These are phyloP conservation scores for Sturmia bella DNA, from an alignment of 2,888 invertebrate species.

Conservation along the genomic window DNA sequence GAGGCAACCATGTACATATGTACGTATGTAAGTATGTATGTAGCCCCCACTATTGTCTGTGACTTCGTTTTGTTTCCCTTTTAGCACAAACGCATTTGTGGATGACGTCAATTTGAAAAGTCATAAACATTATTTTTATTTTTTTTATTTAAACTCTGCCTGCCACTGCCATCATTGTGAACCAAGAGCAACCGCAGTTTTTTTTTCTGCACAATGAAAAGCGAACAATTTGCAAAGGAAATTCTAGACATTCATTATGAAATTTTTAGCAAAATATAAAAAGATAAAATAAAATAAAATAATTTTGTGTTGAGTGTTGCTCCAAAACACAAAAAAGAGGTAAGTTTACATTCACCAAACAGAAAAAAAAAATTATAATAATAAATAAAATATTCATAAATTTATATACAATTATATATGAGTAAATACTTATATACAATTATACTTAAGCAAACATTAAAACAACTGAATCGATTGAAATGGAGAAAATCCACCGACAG, in stretches of 20 bases:
- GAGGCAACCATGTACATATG: slow-evolving; percentile 8
- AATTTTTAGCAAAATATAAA: slow-evolving; percentile 13
- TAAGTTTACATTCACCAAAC: slow-evolving; percentile 36
- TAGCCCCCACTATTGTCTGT: slow-evolving; percentile 41
- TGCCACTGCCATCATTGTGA: slow-evolving; percentile 12
- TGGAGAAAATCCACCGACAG: no score
- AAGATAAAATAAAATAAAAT: background rate
- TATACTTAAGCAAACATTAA: no score
- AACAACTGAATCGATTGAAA: background rate
- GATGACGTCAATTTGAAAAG: slow-evolving; percentile 68
- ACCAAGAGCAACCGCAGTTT: slow-evolving; percentile 13
- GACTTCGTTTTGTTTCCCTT: slow-evolving; percentile 44
- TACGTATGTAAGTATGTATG: no score
- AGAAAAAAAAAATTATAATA: background rate
- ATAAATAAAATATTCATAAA: slow-evolving; percentile 27
- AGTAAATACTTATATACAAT: slow-evolving; percentile 5
- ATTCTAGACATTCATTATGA: slow-evolving; percentile 62
- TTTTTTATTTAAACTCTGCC: slow-evolving; percentile 40
- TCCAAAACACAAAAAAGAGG: slow-evolving; percentile 54
- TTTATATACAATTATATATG: slow-evolving; percentile 23
- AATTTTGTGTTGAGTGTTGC: slow-evolving; percentile 10
- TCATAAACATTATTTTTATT: slow-evolving; percentile 60
- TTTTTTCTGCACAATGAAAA: slow-evolving; percentile 41
- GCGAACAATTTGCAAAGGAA: slow-evolving; percentile 49
- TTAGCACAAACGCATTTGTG: slow-evolving; percentile 39